These are phyloP conservation scores for Mesoclemmys tuberculata DNA, from an alignment of 2,113 vertebrate species.

Conservation along the genomic window DNA sequence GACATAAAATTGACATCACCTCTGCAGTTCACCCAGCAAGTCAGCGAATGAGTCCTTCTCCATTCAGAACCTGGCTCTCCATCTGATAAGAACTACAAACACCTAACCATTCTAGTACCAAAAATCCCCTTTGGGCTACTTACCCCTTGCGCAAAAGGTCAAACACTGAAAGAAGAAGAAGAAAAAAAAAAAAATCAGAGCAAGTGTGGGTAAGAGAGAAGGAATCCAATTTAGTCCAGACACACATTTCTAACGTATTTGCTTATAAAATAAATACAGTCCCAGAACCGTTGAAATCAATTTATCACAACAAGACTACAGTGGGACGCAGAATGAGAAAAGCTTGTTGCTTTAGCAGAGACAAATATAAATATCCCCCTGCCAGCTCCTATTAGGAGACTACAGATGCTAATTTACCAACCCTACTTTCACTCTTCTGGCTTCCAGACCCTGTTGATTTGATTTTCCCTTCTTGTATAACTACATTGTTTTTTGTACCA, in stretches of 20 bases:
- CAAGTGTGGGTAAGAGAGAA: slow-evolving; percentile 3
- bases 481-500: neutral
- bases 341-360: slow-evolving; percentile 7
- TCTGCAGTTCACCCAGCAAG: neutral
- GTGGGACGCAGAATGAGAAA: slow-evolving; percentile 36
- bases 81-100: neutral
- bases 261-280: neutral
- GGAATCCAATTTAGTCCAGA: neutral
- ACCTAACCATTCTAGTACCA: neutral
- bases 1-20: neutral
- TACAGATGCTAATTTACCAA: neutral
- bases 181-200: slow-evolving; percentile 59
- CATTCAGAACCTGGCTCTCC: neutral
- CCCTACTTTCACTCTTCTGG: neutral
- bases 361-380: neutral
- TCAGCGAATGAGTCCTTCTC: neutral
- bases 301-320: neutral
- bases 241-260: neutral
- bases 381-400: neutral
- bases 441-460: neutral
- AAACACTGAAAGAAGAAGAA: slow-evolving; percentile 87
- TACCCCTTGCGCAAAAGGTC: slow-evolving; percentile 97
- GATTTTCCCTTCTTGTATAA: neutral
- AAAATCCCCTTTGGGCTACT: slow-evolving; percentile 75
- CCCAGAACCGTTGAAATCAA: neutral